Percentiles rank a stretch among this genome's conserved stretches.
These are phyloP conservation scores for Epinephelus coioides DNA, from an alignment of 2,797 vertebrate species.

Conservation along the genomic window DNA sequence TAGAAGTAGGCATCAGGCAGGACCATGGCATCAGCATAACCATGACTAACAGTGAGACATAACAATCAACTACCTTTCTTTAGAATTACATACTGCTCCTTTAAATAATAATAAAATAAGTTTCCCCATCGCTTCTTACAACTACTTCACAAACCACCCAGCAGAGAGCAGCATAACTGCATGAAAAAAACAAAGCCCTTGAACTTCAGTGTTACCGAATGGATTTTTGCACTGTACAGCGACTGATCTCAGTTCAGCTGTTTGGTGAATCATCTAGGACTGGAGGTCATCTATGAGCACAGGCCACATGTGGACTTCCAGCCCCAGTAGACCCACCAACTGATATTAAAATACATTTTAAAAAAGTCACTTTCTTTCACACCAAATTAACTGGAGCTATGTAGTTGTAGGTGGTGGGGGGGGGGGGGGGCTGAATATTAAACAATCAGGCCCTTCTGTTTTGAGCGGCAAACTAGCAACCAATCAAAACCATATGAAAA, in stretches of 20 bases:
- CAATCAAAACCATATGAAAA: slow-evolving; percentile 14
- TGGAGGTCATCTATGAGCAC: background rate
- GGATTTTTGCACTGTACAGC: background rate
- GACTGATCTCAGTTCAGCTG: background rate
- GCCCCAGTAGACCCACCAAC: background rate
- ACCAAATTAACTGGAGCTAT: background rate
- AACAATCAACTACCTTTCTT: too few species aligned
- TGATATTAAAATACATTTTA: background rate
- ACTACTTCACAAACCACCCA: background rate
- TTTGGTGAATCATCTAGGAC: slow-evolving; percentile 14
- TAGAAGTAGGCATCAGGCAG: too few species aligned
- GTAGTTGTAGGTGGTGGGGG: too few species aligned
- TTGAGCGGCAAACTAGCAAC: slow-evolving; percentile 29
- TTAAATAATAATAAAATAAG: too few species aligned
- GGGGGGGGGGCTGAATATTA: background rate
- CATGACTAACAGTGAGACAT: too few species aligned
- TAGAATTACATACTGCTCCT: too few species aligned
- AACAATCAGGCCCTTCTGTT: background rate
- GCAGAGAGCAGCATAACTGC: slow-evolving; percentile 48
- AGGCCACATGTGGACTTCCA: background rate
- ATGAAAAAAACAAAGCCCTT: background rate
- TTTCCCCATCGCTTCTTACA: background rate
- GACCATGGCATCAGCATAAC: too few species aligned
- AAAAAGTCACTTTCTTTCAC: background rate
- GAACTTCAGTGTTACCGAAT: background rate